Evolutionary conservation across 2,797 vertebrate genomes (phyloP).

Genomic region (Limnodromus scolopaceus): DNA sequence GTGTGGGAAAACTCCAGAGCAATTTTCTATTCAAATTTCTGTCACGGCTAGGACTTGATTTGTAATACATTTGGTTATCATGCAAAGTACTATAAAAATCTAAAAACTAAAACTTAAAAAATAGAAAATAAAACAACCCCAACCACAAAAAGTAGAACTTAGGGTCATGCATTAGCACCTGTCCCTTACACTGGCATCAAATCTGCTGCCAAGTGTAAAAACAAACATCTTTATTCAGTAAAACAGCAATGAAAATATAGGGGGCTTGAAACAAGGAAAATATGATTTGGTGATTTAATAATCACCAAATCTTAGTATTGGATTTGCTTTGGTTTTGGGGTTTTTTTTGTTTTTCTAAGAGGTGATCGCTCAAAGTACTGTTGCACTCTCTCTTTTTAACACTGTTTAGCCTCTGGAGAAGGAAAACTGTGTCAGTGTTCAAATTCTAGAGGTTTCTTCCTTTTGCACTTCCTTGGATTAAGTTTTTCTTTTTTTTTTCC

Average conservation of each 20-base stretch:
- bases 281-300: neutral
- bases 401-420: neutral
- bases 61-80: neutral
- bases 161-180: neutral
- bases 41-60: neutral
- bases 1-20: neutral
- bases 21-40: neutral
- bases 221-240: neutral
- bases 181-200: neutral
- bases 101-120: neutral
- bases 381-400: neutral
- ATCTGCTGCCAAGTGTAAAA: neutral
- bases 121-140: neutral
- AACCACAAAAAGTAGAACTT: neutral
- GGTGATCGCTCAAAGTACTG: neutral
- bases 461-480: neutral
- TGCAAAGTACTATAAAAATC: neutral
- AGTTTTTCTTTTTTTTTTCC: neutral
- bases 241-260: neutral
- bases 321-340: neutral
- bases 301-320: neutral
- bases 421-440: neutral
- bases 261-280: neutral
- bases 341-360: neutral
- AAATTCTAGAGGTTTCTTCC: neutral